Conservation (phyloP, 2,113 vertebrate genomes). For the Stigmatopora nigra region DNA sequence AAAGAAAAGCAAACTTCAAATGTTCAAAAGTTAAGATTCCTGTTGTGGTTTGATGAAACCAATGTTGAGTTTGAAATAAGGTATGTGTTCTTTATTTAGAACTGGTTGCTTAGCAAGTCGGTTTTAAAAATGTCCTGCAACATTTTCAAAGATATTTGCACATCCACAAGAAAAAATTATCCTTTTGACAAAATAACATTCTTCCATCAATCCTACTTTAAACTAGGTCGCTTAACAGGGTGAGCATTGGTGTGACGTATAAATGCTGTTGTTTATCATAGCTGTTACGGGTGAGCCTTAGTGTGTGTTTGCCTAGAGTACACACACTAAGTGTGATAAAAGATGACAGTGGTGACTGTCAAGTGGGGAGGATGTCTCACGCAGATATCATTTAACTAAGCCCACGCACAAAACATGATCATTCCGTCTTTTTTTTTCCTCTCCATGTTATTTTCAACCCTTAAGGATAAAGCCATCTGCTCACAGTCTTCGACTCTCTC, state of each 20-base stretch:
- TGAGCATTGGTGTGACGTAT: background rate
- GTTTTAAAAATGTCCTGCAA: too few relatives aligned
- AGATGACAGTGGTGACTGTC: constrained; percentile 3
- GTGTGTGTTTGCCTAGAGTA: background rate
- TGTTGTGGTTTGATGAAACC: too few relatives aligned
- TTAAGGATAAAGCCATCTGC: constrained; percentile 42
- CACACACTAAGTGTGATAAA: constrained; percentile 15
- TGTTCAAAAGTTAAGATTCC: too few relatives aligned
- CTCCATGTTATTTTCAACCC: background rate
- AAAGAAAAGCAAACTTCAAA: too few relatives aligned
- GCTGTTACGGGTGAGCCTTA: background rate
- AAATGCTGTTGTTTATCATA: background rate
- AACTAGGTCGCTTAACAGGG: background rate
- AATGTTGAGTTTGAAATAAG: too few relatives aligned
- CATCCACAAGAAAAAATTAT: too few relatives aligned
- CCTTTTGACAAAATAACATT: background rate
- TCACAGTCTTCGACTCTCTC: constrained; percentile 18
- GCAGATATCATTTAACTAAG: constrained; percentile 51
- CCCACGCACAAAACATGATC: constrained; percentile 11
- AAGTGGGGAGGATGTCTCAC: constrained; percentile 15
- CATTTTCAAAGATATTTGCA: too few relatives aligned
- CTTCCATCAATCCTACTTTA: background rate
- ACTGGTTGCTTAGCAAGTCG: too few relatives aligned
- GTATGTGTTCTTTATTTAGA: too few relatives aligned
- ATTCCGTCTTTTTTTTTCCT: background rate